Evolutionary conservation across 2,888 invertebrate species (phyloP), one percentile per base, ranked within the genome.

Genomic region (Hipparchia semele): DNA sequence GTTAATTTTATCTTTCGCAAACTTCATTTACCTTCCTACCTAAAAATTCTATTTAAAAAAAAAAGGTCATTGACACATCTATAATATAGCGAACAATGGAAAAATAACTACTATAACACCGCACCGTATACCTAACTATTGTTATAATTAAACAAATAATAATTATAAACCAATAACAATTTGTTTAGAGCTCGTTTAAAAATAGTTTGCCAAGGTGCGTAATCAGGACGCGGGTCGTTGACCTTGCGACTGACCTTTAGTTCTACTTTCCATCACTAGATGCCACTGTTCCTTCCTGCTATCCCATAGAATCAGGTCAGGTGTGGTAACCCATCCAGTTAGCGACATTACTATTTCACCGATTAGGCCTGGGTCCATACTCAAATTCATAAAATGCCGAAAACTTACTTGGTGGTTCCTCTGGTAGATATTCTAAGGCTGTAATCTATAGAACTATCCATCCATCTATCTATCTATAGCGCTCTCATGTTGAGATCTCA

Each of bases 271-370:
- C 68, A 73, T 12, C 73, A 75, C 70, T 72, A 82, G 84, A 82
- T 84, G 84, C 88, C 90, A 86, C 75, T 83, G 75, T 76, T 51
- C 72, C 39, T 33, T 9, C 4, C 6, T 49, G 8, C 49, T 49
- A 49, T 39, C 5, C 3, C 39, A 5, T 23, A 39, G 39, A 4
- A 39, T 39, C 23, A 39, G 39, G 39, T 39, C 39, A 39, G 5
- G 39, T 39, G 39, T 39, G 39, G 39, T 39, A 39, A 39, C 39
- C 39, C 39, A 39, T 39, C 39, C 39, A 39, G 39, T 39, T 4
- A 4, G 2, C 39, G 39, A 5, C 1, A 39, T 39, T 39, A 4
- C 39, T 23, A 23, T 1, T 23, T 23, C 23, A 23, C 39, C 39
- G 5, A 4, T 39, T 39, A 39, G 39, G 39, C 39, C 39, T 39